These are phyloP conservation scores for Drosophila nebulosa DNA, from an alignment of 1,140 invertebrate genomes.

Conservation along the genomic window DNA sequence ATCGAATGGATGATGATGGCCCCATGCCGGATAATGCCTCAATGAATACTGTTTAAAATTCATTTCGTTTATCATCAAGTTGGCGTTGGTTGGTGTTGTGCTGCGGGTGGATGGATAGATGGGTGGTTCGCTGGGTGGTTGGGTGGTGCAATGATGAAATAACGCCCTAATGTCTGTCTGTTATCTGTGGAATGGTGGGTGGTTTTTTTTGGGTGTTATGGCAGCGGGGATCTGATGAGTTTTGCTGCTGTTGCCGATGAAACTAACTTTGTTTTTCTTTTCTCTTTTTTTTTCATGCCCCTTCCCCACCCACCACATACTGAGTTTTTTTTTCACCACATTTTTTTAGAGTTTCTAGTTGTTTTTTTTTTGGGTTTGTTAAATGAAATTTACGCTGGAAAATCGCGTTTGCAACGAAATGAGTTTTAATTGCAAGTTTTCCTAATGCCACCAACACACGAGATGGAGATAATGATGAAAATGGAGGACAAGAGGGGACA, in stretches of 20 bases:
- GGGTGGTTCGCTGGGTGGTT: neutral
- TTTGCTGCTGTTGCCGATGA: slow-evolving; percentile 47
- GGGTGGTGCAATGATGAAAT: neutral
- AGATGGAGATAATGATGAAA: slow-evolving; percentile 5
- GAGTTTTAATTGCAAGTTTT: slow-evolving; percentile 78
- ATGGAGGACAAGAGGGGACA: neutral
- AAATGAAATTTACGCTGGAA: slow-evolving; percentile 72
- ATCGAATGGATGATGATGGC: neutral
- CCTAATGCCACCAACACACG: slow-evolving; percentile 66
- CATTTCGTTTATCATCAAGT: slow-evolving; percentile 72
- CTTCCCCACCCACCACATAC: too few species aligned
- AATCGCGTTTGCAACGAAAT: slow-evolving; percentile 75
- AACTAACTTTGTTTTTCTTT: slow-evolving; percentile 33
- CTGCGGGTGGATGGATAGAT: neutral
- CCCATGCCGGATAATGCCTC: slow-evolving; percentile 47
- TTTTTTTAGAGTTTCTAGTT: slow-evolving; percentile 23
- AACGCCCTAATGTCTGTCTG: neutral
- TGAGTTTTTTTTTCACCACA: neutral
- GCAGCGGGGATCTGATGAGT: slow-evolving; percentile 32
- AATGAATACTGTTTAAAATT: slow-evolving; percentile 73
- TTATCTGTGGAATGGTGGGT: neutral
- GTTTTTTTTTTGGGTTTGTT: slow-evolving; percentile 25
- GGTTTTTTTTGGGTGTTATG: neutral
- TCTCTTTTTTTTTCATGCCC: slow-evolving; percentile 14
- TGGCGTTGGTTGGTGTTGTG: neutral